Conservation (phyloP, 2,888 invertebrate genomes). For the Ornithoptera alexandrae region DNA sequence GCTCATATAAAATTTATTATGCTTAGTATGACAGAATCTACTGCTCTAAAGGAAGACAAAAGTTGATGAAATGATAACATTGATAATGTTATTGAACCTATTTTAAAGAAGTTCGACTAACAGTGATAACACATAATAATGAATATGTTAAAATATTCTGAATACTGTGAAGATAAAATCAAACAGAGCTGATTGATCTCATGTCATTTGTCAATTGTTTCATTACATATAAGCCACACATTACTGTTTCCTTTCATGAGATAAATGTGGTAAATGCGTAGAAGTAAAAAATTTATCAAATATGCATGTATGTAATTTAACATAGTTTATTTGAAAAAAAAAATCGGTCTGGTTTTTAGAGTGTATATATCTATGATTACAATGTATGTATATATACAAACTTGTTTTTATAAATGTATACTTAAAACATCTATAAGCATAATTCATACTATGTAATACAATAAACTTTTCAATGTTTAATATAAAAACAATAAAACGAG, state of each 20-base stretch:
- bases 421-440: neutral
- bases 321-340: neutral
- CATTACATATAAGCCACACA: no score
- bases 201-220: no score
- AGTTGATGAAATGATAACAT: slow-evolving; percentile 6
- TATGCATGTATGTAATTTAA: no score
- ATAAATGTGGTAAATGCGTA: no score
- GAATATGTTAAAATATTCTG: no score
- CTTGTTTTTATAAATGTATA: neutral
- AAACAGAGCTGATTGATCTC: no score
- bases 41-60: slow-evolving; percentile 40
- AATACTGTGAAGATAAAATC: no score
- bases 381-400: neutral
- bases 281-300: no score
- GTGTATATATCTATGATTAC: neutral
- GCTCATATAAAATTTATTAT: slow-evolving; percentile 89
- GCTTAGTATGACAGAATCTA: slow-evolving; percentile 83
- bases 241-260: no score
- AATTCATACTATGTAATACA: neutral
- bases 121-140: no score
- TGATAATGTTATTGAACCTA: neutral
- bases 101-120: neutral
- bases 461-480: neutral
- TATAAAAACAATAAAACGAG: neutral
- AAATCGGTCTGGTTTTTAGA: neutral